Conservation (phyloP, 2,797 vertebrate species). For the Phoeniculus purpureus region DNA sequence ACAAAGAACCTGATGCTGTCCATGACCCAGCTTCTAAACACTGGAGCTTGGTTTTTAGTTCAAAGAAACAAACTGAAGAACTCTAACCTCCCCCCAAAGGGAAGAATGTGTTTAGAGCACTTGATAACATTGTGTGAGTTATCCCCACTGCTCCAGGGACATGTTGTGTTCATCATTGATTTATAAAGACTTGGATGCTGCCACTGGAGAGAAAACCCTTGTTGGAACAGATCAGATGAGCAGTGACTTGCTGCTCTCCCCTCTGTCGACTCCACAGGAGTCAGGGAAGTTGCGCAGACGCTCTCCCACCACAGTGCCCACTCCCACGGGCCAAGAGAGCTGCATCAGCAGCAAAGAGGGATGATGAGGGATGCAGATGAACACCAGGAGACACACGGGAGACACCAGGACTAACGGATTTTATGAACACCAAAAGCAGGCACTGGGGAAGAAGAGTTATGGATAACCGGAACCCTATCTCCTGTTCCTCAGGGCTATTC, state of each 20-base stretch:
- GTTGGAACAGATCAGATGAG: fast-evolving
- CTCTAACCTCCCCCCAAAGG: neutral
- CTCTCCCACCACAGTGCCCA: neutral
- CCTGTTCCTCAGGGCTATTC: fast-evolving
- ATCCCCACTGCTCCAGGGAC: neutral
- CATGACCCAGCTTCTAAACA: neutral
- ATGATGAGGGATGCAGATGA: neutral
- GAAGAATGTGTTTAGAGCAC: neutral
- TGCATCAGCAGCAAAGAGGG: neutral
- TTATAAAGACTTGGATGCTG: neutral
- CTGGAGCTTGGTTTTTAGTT: fast-evolving
- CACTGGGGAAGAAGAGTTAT: neutral
- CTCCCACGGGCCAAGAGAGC: neutral
- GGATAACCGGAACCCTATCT: neutral
- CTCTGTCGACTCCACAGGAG: fast-evolving
- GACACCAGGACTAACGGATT: fast-evolving
- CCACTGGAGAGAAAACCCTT: neutral
- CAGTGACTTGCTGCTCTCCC: fast-evolving
- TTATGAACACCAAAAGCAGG: fast-evolving
- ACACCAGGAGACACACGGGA: neutral
- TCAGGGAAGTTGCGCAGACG: fast-evolving
- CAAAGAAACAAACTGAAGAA: neutral
- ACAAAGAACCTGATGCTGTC: neutral
- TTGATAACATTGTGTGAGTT: neutral
- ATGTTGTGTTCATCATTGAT: neutral